Base-by-base conservation (phyloP, 2,113 vertebrate genomes). In the Rhinopomastus cyanomelas region DNA sequence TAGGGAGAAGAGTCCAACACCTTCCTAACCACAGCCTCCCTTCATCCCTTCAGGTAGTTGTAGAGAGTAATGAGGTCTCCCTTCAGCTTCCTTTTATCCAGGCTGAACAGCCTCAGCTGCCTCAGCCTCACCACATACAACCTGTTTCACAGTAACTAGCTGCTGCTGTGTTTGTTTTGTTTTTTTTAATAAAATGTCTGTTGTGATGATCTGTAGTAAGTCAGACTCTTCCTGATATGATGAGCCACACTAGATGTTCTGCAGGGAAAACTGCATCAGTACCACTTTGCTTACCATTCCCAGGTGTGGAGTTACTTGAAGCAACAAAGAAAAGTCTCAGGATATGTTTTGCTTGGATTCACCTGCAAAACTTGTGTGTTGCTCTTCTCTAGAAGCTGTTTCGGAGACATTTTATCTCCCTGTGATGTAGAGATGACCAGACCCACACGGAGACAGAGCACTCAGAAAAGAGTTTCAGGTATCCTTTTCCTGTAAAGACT, bases 391-490 rank as follows among this genome's bases (percentile, higher is more conserved):
- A 98, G 97, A 89, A 95, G 85, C 89, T 71, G 46, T 44, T 97
- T 95, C 78, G 95, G 87, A 87, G 96, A 97, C 4, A 7, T 88
- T 23, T 27, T 68, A 16, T 98, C 98, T 19, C 97, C 97, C 16
- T 96, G 96, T 29, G 98, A 98, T 3, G 65, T 96, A 8, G 97
- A 98, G 32, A 77, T 98, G 72, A 97, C 96, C 4, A 92, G 97
- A 49, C 96, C 98, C 26, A 98, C 97, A 21, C 93, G 97, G 32
- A 97, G 98, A 55, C 98, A 97, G 82, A 98, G 97, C 81, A 96
- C 97, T 61, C 95, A 97, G 64, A 98, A 98, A 83, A 98, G 97
- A 95, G 97, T 98, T 88, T 97, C 98, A 61, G 97, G 98, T 99
- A 99, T 99, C 98, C 98, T 98, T 98, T 96, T 82, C 60, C 79